Base-by-base conservation (phyloP, 2,888 invertebrate genomes). In the Dicycla oo region DNA sequence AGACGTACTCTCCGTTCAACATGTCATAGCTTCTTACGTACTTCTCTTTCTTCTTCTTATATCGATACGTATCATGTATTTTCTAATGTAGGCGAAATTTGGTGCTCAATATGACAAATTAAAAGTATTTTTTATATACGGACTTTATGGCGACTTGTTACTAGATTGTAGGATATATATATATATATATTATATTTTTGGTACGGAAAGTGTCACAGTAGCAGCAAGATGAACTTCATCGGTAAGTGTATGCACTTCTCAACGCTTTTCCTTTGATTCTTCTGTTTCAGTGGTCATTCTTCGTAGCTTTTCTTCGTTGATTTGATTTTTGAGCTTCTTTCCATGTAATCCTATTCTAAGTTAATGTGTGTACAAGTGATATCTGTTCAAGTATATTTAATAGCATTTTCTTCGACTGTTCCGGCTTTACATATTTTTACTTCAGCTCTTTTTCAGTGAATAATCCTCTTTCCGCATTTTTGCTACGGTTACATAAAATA, bases 61-160 rank as follows among this genome's bases (percentile, higher is more conserved):
- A 93, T 93, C 92, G 88, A 94, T 91, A 95, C 95, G 95, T 95
- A 95, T 95, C 95, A 95, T 94, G 91, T 93, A 93, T 91, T 92
- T 90, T 93, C 89, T 93, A 93, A 86, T 87, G 86, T 86, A 86
- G 90, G 91, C 88, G 88, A 92, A 92, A 89, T 89, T 94, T 93
- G 95, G 95, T 95, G 95, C 95, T 95, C 95, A 95, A 95, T 88
- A 89, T 83, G 80, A 88, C 79, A 86, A 82, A 86, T 86, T 85
- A 82, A 88, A 90, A 91, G 90, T 93, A 93, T 93, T 94, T 95
- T 94, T 94, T 94, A 93, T 93, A 93, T 89, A 86, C 75, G 91
- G 90, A 90, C 90, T 88, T 93, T 93, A 94, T 94, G 93, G 88
- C 88, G 88, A 90, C 86, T 90, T 90, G 91, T 91, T 94, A 92